Evolutionary conservation across 2,797 vertebrate species (phyloP).

Genomic region (Erithacus rubecula): DNA sequence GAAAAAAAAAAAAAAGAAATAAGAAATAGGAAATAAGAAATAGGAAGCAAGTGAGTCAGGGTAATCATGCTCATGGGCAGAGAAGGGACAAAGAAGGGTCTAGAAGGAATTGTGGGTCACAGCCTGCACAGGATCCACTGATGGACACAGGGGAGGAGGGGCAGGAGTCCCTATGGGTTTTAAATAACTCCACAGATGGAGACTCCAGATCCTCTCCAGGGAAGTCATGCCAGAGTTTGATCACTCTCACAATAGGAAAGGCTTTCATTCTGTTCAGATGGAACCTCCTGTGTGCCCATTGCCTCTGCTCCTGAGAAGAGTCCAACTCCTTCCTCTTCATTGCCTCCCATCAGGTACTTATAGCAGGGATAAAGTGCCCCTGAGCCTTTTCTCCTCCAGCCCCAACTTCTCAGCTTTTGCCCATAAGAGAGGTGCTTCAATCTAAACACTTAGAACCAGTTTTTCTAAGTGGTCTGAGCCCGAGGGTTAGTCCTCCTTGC

Average conservation of each 20-base stretch:
- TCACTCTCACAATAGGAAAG: neutral
- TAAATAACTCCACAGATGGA: neutral
- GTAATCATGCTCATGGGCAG: neutral
- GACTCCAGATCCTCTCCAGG: neutral
- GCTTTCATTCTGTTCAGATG: neutral
- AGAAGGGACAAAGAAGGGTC: neutral
- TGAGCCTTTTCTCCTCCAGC: neutral
- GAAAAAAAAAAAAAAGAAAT: neutral
- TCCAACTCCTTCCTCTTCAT: rapidly evolving
- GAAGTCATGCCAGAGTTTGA: neutral
- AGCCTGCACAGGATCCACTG: neutral
- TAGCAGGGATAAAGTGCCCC: neutral
- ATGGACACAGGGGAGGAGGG: neutral
- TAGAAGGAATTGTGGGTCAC: neutral
- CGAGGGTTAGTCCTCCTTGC: neutral
- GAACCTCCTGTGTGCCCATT: neutral
- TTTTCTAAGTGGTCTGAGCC: neutral
- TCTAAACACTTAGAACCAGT: neutral
- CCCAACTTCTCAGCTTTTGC: neutral
- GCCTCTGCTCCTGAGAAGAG: neutral
- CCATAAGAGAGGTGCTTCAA: neutral
- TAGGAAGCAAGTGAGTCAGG: neutral
- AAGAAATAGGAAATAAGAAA: neutral
- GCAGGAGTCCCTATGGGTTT: neutral
- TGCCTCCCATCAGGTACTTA: neutral